Conservation (phyloP, 2,113 vertebrate genomes). For the Malurus alboscapulatus region DNA sequence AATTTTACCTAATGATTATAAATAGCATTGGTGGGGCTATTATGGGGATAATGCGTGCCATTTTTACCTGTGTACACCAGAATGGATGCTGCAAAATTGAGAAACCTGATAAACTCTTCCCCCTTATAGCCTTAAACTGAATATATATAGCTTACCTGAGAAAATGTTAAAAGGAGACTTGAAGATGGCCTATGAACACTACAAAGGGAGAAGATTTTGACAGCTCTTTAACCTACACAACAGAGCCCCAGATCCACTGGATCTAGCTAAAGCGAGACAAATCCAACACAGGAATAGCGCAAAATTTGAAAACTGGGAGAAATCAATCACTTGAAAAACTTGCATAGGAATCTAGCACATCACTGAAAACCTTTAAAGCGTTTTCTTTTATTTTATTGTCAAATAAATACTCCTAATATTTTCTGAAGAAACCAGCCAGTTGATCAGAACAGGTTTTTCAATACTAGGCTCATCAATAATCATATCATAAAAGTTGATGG, state of each 20-base stretch:
- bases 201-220: not conserved
- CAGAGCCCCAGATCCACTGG: not conserved
- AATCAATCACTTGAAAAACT: not conserved
- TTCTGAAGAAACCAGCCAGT: not conserved
- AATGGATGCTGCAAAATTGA: not conserved
- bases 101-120: not conserved
- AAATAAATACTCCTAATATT: not conserved
- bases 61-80: not conserved
- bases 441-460: not conserved
- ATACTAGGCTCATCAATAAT: not conserved
- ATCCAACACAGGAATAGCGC: not conserved
- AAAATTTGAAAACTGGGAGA: not conserved
- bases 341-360: accelerated
- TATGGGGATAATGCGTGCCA: not conserved
- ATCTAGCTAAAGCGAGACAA: not conserved
- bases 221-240: not conserved
- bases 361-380: not conserved
- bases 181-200: not conserved
- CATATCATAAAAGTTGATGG: not conserved
- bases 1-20: not conserved
- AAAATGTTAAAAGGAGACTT: not conserved
- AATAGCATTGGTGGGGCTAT: not conserved
- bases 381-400: not conserved
- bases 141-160: not conserved
- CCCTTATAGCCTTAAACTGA: not conserved